phyloP scores from a whole-genome alignment of 2,888 invertebrate species.

The Aleiodes alternator region DNA sequence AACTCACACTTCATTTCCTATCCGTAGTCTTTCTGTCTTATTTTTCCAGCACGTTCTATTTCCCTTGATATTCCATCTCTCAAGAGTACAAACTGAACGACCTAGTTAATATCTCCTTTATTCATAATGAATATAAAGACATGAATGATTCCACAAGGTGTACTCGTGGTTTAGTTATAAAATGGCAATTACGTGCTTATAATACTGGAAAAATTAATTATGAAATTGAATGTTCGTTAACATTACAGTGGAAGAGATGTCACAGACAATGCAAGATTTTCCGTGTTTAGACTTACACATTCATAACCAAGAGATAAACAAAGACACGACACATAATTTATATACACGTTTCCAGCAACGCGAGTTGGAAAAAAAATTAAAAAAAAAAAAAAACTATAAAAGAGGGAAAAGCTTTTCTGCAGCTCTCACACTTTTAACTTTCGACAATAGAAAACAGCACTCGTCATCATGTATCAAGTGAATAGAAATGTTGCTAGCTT shows the following conservation, averaged over 20 bases:
- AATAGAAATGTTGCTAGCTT: slow-evolving; percentile 6
- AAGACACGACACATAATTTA: slow-evolving; percentile 28
- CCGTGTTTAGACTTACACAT: neutral
- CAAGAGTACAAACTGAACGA: slow-evolving; percentile 2
- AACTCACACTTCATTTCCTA: neutral
- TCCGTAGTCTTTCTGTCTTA: neutral
- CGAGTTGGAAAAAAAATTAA: neutral
- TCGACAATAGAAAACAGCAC: slow-evolving; percentile 23
- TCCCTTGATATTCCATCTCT: slow-evolving; percentile 23
- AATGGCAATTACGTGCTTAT: neutral
- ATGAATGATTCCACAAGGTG: neutral
- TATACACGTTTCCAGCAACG: neutral
- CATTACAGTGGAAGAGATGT: neutral
- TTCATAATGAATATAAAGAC: slow-evolving; percentile 13
- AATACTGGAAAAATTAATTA: slow-evolving; percentile 22
- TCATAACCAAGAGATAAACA: slow-evolving; percentile 24
- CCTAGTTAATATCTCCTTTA: slow-evolving; percentile 20
- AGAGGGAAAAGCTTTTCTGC: slow-evolving; percentile 1
- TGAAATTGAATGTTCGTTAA: slow-evolving; percentile 23
- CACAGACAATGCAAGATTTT: slow-evolving; percentile 3
- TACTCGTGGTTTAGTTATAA: slow-evolving; percentile 7
- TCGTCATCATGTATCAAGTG: slow-evolving; percentile 13
- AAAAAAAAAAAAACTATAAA: neutral
- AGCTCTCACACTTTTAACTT: slow-evolving; percentile 13
- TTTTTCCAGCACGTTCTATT: slow-evolving; percentile 12